phyloP scores from a whole-genome alignment of 2,113 vertebrate genomes.

The Crypturellus undulatus region DNA sequence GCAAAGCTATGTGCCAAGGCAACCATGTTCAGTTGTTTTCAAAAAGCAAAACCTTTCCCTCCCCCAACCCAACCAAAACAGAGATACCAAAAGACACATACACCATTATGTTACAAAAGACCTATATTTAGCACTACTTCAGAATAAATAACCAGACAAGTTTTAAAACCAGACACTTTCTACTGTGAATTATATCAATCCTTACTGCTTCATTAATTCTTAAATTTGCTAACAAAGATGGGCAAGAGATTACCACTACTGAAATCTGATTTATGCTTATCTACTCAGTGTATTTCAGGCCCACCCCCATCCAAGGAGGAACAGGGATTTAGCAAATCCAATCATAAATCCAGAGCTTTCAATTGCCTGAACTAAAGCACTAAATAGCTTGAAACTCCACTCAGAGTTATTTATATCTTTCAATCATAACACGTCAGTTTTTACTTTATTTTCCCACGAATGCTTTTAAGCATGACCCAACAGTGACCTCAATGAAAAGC shows the following conservation, averaged over 20 bases:
- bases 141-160: neutral
- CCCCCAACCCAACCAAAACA: neutral
- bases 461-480: neutral
- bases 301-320: neutral
- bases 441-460: slow-evolving; percentile 3
- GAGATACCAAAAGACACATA: neutral
- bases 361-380: neutral
- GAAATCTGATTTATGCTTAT: slow-evolving; percentile 17
- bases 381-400: neutral
- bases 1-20: neutral
- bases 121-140: neutral
- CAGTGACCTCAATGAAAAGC: neutral
- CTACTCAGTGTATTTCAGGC: slow-evolving; percentile 25
- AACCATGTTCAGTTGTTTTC: neutral
- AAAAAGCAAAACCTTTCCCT: neutral
- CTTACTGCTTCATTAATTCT: neutral
- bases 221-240: neutral
- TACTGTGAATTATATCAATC: neutral
- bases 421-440: neutral
- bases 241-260: neutral
- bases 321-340: slow-evolving; percentile 34
- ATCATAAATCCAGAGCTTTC: slow-evolving; percentile 27
- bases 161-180: neutral
- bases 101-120: neutral
- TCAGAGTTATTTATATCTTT: neutral